phyloP scores from a whole-genome alignment of 2,888 invertebrate species.

The Dromius quadrimaculatus region DNA sequence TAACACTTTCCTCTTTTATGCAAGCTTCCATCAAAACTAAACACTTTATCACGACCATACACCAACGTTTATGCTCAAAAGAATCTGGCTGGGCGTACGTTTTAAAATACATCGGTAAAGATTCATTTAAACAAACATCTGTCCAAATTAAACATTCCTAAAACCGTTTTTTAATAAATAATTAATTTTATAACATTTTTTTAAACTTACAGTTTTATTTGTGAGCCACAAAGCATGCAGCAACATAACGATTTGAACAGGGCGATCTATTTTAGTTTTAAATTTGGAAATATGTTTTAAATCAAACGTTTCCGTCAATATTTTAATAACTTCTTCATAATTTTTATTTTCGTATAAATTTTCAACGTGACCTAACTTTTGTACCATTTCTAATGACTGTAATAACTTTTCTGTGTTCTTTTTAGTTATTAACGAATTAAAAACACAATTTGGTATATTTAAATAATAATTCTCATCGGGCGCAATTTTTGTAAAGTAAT shows the following conservation, averaged over 20 bases:
- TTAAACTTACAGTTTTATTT: conserved; percentile 54
- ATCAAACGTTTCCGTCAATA: conserved; percentile 77
- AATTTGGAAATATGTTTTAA: conserved; percentile 35
- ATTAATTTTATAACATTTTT: conserved; percentile 1
- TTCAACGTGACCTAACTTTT: conserved; percentile 74
- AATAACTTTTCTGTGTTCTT: conserved; percentile 67
- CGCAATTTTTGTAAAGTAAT: conserved; percentile 59
- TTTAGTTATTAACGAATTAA: conserved; percentile 67
- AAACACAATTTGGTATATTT: conserved; percentile 69
- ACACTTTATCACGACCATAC: conserved; percentile 64
- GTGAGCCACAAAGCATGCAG: conserved; percentile 68
- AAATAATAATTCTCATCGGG: conserved; percentile 62
- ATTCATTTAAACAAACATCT: conserved; percentile 81
- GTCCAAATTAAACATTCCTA: conserved; percentile 82
- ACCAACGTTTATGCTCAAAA: conserved; percentile 65
- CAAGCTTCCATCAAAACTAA: conserved; percentile 68
- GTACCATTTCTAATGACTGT: conserved; percentile 69
- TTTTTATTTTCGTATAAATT: conserved; percentile 75
- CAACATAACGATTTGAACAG: conserved; percentile 67
- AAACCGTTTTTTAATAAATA: conserved; percentile 38
- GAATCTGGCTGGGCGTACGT: conserved; percentile 67
- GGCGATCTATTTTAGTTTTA: conserved; percentile 68
- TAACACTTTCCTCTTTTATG: conserved; percentile 69
- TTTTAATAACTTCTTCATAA: conserved; percentile 75
- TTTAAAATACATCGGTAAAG: conserved; percentile 74